phyloP scores from a whole-genome alignment of 1,140 invertebrate species.

The Hyposmocoma kahamanoa region DNA sequence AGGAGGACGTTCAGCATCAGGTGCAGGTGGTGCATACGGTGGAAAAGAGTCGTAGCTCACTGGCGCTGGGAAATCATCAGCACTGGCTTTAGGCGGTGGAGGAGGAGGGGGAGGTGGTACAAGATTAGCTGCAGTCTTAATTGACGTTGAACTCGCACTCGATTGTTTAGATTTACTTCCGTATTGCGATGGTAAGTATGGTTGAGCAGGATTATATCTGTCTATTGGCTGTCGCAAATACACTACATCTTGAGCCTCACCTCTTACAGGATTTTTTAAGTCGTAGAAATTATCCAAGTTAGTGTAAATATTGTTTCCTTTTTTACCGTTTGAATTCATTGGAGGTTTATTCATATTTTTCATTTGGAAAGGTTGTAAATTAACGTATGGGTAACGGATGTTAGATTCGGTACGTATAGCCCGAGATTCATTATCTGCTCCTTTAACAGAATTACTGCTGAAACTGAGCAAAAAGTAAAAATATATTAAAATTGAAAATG shows the following conservation, averaged over 20 bases:
- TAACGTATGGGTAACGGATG: constrained; percentile 56
- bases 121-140: constrained; percentile 37
- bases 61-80: constrained; percentile 43
- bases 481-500: neutral
- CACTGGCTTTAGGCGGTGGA: constrained; percentile 32
- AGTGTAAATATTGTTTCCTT: constrained; percentile 43
- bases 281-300: constrained; percentile 52
- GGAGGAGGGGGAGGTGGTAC: constrained; percentile 56
- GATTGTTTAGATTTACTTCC: constrained; percentile 45
- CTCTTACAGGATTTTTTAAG: constrained; percentile 52
- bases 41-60: constrained; percentile 58
- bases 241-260: constrained; percentile 56
- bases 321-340: constrained; percentile 36
- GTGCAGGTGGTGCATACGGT: constrained; percentile 30
- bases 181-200: constrained; percentile 56
- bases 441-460: constrained; percentile 45
- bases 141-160: constrained; percentile 21
- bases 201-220: constrained; percentile 67
- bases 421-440: constrained; percentile 64
- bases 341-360: constrained; percentile 38
- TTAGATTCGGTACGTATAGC: constrained; percentile 59
- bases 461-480: constrained; percentile 38
- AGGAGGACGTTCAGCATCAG: constrained; percentile 18
- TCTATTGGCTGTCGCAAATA: constrained; percentile 41
- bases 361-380: constrained; percentile 59